Conservation (phyloP, 2,888 invertebrate genomes). For the Ichneumon xanthorius region DNA sequence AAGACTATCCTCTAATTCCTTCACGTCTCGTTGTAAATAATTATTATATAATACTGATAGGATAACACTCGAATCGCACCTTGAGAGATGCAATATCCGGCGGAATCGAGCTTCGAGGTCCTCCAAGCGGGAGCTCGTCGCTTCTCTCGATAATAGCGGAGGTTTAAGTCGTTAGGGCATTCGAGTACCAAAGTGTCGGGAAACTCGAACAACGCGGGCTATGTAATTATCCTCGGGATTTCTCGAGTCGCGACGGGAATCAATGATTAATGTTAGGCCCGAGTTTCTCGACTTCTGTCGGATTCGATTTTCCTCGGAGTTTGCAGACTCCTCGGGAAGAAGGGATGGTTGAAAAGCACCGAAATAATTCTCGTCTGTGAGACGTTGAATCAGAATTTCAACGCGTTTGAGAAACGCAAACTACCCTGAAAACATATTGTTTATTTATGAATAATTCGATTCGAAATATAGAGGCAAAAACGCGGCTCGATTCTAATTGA, state of each 20-base stretch:
- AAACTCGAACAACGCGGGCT: conserved; percentile 29
- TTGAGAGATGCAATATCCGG: not conserved
- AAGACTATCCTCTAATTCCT: conserved; percentile 15
- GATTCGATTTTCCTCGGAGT: conserved; percentile 31
- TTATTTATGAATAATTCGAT: conserved; percentile 28
- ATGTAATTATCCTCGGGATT: conserved; percentile 51
- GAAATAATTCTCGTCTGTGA: conserved; percentile 16
- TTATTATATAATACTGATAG: conserved; percentile 28
- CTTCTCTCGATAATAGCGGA: conserved; percentile 23
- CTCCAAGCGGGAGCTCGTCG: not conserved
- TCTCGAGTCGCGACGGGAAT: conserved; percentile 51
- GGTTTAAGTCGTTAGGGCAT: conserved; percentile 18
- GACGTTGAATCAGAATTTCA: not conserved
- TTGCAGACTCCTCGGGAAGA: not conserved
- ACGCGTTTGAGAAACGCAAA: conserved; percentile 35
- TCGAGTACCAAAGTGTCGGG: conserved; percentile 55
- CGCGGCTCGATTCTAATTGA: not conserved
- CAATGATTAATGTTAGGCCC: conserved; percentile 27
- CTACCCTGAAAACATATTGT: conserved; percentile 3
- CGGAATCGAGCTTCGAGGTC: conserved; percentile 1
- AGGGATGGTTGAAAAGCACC: not conserved
- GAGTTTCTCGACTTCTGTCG: conserved; percentile 17
- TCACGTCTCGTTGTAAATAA: conserved; percentile 60
- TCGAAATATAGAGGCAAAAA: conserved; percentile 1
- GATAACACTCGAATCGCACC: not conserved